phyloP scores from a whole-genome alignment of 1,140 invertebrate genomes.

The Nomia melanderi region DNA sequence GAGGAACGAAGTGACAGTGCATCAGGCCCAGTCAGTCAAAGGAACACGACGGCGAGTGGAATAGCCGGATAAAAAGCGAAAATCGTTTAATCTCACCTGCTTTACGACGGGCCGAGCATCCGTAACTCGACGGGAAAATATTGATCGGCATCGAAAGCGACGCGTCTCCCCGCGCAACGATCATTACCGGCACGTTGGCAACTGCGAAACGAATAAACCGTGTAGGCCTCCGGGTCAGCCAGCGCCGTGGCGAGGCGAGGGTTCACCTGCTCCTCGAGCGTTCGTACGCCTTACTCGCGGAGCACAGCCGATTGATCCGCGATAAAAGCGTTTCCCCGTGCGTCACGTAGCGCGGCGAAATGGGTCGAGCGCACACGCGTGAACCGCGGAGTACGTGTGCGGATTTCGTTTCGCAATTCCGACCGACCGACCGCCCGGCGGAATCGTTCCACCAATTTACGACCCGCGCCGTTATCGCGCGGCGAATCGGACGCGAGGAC shows the following conservation, averaged over 20 bases:
- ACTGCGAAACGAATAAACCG: conserved; percentile 34
- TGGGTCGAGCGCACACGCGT: conserved; percentile 43
- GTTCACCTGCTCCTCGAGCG: conserved; percentile 50
- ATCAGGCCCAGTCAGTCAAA: background rate
- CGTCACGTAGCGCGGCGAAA: conserved; percentile 20
- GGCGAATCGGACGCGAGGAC: background rate
- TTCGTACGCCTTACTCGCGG: conserved; percentile 9
- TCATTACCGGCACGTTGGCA: too few species aligned
- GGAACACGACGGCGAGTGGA: too few species aligned
- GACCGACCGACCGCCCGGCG: background rate
- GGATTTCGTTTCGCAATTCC: conserved; percentile 28
- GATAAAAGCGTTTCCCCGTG: conserved; percentile 37
- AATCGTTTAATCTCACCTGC: too few species aligned
- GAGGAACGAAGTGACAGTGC: background rate
- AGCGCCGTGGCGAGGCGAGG: too few species aligned
- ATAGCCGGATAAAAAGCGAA: too few species aligned
- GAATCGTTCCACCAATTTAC: conserved; percentile 21
- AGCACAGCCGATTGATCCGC: conserved; percentile 41
- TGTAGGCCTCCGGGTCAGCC: conserved; percentile 3
- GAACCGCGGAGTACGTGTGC: conserved; percentile 1
- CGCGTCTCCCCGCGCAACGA: too few species aligned
- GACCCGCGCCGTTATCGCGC: background rate
- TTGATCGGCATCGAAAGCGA: too few species aligned
- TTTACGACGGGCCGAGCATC: background rate
- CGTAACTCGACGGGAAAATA: background rate